Evolutionary conservation across 2,797 vertebrate genomes (phyloP).

Genomic region (Bufotes viridis): DNA sequence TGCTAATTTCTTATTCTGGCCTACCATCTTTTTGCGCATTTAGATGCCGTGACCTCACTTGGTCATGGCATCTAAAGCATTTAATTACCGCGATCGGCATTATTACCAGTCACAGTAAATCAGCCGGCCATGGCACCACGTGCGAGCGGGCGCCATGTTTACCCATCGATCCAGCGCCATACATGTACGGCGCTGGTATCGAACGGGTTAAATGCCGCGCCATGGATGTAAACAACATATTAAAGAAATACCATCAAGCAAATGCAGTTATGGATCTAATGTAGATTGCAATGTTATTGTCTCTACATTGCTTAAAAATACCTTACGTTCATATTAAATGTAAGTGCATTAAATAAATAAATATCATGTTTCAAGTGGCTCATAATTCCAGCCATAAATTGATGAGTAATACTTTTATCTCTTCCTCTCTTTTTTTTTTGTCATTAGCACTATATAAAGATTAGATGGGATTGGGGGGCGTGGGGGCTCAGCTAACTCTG

Average conservation of each 20-base stretch:
- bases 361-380: neutral
- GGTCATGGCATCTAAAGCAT: too few species aligned
- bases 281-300: neutral
- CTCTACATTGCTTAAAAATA: neutral
- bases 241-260: neutral
- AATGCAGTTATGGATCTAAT: neutral
- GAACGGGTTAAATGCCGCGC: slow-evolving; percentile 33
- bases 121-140: too few species aligned
- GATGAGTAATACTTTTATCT: neutral
- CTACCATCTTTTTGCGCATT: too few species aligned
- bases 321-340: too few species aligned
- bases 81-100: too few species aligned
- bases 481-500: neutral
- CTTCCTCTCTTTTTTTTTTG: neutral
- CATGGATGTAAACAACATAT: slow-evolving; percentile 1
- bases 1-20: too few species aligned
- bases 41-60: too few species aligned
- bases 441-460: neutral
- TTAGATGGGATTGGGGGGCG: neutral
- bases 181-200: too few species aligned
- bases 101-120: too few species aligned
- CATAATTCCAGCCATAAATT: neutral
- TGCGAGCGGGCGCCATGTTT: too few species aligned
- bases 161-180: too few species aligned
- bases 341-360: too few species aligned